Evolutionary conservation across 2,888 invertebrate species (phyloP), one percentile per base, ranked within the genome.

Genomic region (Parelbella ahira): DNA sequence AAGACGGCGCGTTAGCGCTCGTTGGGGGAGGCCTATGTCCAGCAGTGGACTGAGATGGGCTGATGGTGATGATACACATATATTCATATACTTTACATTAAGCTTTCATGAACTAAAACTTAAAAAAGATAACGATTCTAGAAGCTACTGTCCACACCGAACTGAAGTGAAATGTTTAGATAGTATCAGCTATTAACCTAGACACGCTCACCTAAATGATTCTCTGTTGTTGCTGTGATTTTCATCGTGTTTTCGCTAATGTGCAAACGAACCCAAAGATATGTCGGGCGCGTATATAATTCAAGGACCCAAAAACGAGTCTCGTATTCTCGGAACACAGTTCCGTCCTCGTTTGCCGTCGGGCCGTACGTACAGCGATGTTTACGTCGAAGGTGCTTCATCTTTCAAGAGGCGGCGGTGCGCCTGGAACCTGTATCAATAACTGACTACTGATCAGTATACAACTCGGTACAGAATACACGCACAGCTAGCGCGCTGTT

Each of bases 351-450:
- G 19, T 30, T 38, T 19, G 15, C 23, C 39, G 30, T 39, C 39
- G 39, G 19, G 12, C 24, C 30, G 15, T 10, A 24, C 39, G n/a
- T n/a, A n/a, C n/a, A 34, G 39, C 27, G 44, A 45, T 49, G 48
- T 50, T 48, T 49, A 47, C 42, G 38, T 51, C 47, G 47, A 37
- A 36, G 37, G 43, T 45, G 44, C 50, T 51, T 50, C 42, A 55
- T 52, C 49, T 54, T 49, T 55, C 53, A 52, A 55, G 53, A 52
- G 51, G 44, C 45, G n/a, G n/a, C 45, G 33, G 44, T 51, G 56
- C 50, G 51, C 50, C 54, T 52, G 54, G 50, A 48, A 48, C 51
- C 53, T 49, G 56, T 56, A 47, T 49, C 51, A 48, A 54, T 49
- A 51, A 44, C 47, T 44, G 39, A 45, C 27, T 38, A 44, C 46